phyloP scores from a whole-genome alignment of 2,888 invertebrate species.

The Aspidapion aeneum region DNA sequence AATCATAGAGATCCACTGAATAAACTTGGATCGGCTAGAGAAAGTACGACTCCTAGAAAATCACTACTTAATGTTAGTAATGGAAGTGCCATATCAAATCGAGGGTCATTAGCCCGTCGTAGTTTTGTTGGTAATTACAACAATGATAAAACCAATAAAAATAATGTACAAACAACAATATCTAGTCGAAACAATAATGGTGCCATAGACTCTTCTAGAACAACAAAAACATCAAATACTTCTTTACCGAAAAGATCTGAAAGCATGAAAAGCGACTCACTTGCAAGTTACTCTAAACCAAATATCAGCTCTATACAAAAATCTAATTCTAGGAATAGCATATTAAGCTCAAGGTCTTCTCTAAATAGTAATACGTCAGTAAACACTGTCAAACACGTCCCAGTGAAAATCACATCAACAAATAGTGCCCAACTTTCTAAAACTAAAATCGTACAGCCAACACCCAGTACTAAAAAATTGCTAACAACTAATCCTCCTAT shows the following conservation, averaged over 20 bases:
- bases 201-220: neutral
- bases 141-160: neutral
- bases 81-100: neutral
- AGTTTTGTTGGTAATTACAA: neutral
- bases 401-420: neutral
- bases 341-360: neutral
- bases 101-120: neutral
- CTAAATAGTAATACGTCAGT: neutral
- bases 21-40: too few species aligned
- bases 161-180: neutral
- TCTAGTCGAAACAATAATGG: neutral
- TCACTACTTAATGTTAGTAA: too few species aligned
- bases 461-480: neutral
- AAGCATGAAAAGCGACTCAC: neutral
- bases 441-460: neutral
- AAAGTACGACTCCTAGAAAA: neutral
- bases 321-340: neutral
- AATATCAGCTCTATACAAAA: neutral
- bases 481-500: neutral
- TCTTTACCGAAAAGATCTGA: neutral
- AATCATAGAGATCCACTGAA: neutral
- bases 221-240: neutral
- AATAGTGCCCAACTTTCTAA: neutral
- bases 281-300: neutral
- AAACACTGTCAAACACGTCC: neutral